These are phyloP conservation scores for Steinernema feltiae DNA, from an alignment of 1,140 invertebrate species.

Conservation along the genomic window DNA sequence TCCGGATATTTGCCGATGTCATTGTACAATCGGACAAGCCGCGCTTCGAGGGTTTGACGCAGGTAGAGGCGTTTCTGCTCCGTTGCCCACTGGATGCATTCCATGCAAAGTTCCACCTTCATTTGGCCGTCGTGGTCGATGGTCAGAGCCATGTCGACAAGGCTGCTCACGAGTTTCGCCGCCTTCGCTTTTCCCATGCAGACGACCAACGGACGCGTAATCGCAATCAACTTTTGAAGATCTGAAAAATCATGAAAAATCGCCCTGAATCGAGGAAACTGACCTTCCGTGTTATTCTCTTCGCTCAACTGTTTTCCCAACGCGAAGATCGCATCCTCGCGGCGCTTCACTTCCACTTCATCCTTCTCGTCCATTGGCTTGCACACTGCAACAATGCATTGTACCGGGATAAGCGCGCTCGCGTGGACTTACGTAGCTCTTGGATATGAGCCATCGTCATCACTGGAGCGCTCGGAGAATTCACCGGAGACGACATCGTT, in stretches of 20 bases:
- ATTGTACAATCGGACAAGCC: no score
- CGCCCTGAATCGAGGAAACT: not conserved
- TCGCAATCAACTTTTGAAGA: no score
- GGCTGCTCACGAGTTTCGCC: slow-evolving; percentile 86
- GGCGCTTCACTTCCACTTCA: not conserved
- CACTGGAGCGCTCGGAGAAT: no score
- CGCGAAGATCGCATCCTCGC: not conserved
- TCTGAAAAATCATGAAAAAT: slow-evolving; percentile 63
- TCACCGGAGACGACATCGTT: no score
- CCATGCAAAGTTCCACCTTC: slow-evolving; percentile 68
- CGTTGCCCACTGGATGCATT: slow-evolving; percentile 99
- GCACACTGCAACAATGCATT: not conserved
- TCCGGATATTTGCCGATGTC: slow-evolving; percentile 37
- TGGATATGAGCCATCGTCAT: no score
- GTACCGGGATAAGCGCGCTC: no score
- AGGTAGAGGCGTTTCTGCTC: slow-evolving; percentile 91
- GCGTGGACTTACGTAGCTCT: no score
- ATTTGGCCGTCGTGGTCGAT: slow-evolving; percentile 60
- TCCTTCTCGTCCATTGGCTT: not conserved
- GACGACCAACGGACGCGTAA: no score
- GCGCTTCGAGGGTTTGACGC: slow-evolving; percentile 80
- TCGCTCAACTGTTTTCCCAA: not conserved
- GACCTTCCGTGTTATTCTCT: not conserved
- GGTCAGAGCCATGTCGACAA: slow-evolving; percentile 95
- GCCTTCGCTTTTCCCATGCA: slow-evolving; percentile 97